Conservation (phyloP, 2,888 invertebrate genomes). For the Rhamnusium bicolor region DNA sequence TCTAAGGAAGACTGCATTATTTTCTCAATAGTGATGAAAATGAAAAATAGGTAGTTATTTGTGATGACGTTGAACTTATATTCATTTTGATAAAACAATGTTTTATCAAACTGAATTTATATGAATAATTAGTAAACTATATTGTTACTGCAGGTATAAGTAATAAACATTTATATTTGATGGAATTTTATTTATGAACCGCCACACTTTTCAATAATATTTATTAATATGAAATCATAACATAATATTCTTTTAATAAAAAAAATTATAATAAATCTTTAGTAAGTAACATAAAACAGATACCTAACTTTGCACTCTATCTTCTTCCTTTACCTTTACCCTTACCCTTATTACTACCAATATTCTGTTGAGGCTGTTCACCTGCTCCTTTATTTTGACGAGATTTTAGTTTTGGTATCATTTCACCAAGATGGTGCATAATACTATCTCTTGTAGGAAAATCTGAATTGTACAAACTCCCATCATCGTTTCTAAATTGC, state of each 20-base stretch:
- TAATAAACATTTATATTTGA: no score
- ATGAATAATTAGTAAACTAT: no score
- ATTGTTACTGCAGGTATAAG: no score
- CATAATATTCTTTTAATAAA: background rate
- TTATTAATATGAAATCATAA: background rate
- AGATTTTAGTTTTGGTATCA: conserved; percentile 92
- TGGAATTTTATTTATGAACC: no score
- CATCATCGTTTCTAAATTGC: conserved; percentile 93
- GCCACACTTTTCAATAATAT: background rate
- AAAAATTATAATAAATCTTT: background rate
- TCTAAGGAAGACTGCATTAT: no score
- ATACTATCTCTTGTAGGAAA: conserved; percentile 85
- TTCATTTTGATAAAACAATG: no score
- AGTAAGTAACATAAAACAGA: background rate
- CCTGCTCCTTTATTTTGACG: conserved; percentile 76
- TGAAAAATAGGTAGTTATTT: no score
- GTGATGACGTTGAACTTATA: no score
- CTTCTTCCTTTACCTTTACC: conserved; percentile 62
- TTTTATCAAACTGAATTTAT: no score
- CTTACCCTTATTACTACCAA: conserved; percentile 66
- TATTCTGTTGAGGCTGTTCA: conserved; percentile 61
- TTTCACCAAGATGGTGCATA: conserved; percentile 84
- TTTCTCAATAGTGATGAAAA: no score
- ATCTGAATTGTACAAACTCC: conserved; percentile 80
- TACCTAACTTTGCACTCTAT: conserved; percentile 45